Conservation (phyloP, 2,797 vertebrate genomes). For the Octomys mimax region DNA sequence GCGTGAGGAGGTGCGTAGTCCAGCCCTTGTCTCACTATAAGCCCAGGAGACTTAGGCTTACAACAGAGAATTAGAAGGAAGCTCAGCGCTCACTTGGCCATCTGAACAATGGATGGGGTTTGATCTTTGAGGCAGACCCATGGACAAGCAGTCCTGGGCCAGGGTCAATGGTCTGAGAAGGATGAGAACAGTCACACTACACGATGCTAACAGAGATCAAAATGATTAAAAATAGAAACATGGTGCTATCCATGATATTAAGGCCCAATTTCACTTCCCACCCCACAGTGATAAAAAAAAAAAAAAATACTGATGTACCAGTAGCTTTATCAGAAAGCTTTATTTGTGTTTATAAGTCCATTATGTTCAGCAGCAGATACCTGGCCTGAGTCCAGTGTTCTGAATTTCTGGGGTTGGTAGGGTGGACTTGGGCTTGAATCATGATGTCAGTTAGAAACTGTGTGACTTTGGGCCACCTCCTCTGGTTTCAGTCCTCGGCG, state of each 20-base stretch:
- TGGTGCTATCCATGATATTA: not conserved
- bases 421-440: not conserved
- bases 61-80: not conserved
- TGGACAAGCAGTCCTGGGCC: not conserved
- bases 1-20: not conserved
- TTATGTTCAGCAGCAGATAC: constrained; percentile 67
- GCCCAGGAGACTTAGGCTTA: not conserved
- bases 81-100: not conserved
- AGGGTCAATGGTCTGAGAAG: not conserved
- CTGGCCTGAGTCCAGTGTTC: not conserved
- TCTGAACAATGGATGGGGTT: not conserved
- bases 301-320: not conserved
- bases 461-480: not conserved
- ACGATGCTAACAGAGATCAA: constrained; percentile 32
- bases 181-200: not conserved
- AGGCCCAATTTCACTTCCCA: not conserved
- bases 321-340: constrained; percentile 37
- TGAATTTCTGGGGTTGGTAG: too few species aligned
- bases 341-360: constrained; percentile 51
- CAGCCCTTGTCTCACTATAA: not conserved
- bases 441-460: not conserved
- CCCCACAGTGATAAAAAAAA: not conserved
- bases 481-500: not conserved
- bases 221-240: constrained; percentile 41
- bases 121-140: not conserved